Conservation (phyloP, 1,140 invertebrate genomes). For the Lutraria rhynchaena region DNA sequence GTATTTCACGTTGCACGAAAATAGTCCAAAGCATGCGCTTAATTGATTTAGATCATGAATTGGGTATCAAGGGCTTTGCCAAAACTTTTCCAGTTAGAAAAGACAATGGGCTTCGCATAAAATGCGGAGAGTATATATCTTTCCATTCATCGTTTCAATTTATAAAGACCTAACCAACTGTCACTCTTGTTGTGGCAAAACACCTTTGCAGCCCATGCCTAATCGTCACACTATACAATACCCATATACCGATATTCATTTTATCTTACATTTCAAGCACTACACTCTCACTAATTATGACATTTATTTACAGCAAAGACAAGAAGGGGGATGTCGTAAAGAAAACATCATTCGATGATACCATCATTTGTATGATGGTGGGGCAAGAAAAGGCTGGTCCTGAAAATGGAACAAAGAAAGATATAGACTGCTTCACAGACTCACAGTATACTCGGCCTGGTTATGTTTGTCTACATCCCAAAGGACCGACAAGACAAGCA, state of each 20-base stretch:
- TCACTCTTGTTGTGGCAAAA: too few relatives aligned
- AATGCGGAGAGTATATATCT: too few relatives aligned
- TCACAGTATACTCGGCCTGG: slow-evolving; percentile 35
- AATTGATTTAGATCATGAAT: too few relatives aligned
- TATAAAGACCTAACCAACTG: too few relatives aligned
- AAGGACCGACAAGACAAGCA: slow-evolving; percentile 21
- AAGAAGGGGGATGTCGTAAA: slow-evolving; percentile 27
- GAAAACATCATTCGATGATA: slow-evolving; percentile 52
- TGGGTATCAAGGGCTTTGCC: too few relatives aligned
- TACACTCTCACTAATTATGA: neutral
- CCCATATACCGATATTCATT: too few relatives aligned
- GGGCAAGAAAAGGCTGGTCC: slow-evolving; percentile 43
- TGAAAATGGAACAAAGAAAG: slow-evolving; percentile 11
- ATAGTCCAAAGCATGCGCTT: too few relatives aligned
- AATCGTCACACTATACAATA: neutral
- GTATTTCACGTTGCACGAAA: too few relatives aligned
- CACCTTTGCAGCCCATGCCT: too few relatives aligned
- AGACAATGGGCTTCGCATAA: too few relatives aligned
- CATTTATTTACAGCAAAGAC: slow-evolving; percentile 48
- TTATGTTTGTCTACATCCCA: slow-evolving; percentile 26
- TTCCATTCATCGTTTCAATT: too few relatives aligned
- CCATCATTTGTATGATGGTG: slow-evolving; percentile 49
- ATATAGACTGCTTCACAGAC: slow-evolving; percentile 23
- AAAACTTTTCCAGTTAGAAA: too few relatives aligned
- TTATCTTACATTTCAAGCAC: neutral